phyloP scores from a whole-genome alignment of 2,888 invertebrate species.

The Apamea epomidion region DNA sequence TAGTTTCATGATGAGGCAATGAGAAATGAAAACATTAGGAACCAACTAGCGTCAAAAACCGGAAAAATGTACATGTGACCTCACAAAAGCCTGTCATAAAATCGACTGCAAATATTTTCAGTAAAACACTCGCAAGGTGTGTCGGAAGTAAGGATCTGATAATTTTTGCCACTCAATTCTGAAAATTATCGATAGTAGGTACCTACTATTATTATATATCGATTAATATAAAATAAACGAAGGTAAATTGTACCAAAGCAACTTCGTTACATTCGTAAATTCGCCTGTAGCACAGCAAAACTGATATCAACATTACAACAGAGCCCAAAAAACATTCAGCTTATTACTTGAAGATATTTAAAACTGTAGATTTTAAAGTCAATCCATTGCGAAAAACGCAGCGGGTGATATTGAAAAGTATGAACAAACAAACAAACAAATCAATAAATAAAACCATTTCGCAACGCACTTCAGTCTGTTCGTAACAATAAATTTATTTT shows the following conservation, averaged over 20 bases:
- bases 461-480: slow-evolving; percentile 41
- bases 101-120: neutral
- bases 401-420: neutral
- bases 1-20: neutral
- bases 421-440: slow-evolving; percentile 20
- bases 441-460: slow-evolving; percentile 30
- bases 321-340: neutral
- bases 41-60: neutral
- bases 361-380: neutral
- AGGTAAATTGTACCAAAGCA: neutral
- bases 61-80: no score
- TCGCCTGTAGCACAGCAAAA: neutral
- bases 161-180: neutral
- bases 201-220: no score
- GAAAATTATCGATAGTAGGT: neutral
- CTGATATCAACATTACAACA: neutral
- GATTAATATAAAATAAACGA: neutral
- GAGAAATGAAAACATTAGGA: neutral
- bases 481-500: slow-evolving; percentile 26
- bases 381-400: slow-evolving; percentile 13
- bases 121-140: neutral
- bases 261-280: neutral
- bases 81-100: neutral
- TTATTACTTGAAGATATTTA: neutral
- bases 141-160: no score